These are phyloP conservation scores for Hydrozoanthus gracilis DNA, from an alignment of 92 coral and sea anemone genomes.

Conservation along the genomic window DNA sequence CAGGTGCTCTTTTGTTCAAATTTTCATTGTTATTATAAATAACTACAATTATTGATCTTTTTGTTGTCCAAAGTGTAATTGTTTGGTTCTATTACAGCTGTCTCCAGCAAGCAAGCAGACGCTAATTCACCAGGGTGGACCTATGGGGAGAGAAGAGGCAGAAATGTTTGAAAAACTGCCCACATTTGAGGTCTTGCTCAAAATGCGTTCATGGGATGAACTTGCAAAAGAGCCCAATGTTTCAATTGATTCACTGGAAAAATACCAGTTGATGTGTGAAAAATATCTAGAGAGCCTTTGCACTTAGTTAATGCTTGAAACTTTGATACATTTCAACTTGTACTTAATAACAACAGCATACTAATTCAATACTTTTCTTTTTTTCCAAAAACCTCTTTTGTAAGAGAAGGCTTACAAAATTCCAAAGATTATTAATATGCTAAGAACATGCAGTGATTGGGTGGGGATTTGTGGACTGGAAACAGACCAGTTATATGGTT, in stretches of 20 bases:
- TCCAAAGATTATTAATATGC: too few species aligned
- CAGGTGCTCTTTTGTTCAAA: too few species aligned
- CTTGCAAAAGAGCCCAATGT: conserved; percentile 77
- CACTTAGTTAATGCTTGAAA: not conserved
- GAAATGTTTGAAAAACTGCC: conserved; percentile 75
- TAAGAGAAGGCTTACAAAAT: too few species aligned
- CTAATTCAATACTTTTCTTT: too few species aligned
- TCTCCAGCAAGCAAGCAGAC: conserved; percentile 92
- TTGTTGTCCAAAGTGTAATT: too few species aligned
- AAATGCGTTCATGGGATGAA: conserved; percentile 96
- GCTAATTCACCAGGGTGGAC: conserved; percentile 91
- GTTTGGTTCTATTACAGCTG: conserved; percentile 50
- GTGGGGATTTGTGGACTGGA: too few species aligned
- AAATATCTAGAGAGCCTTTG: conserved; percentile 59
- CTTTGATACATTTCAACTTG: too few species aligned
- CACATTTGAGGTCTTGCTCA: conserved; percentile 78
- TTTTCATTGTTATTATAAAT: too few species aligned
- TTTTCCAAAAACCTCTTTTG: too few species aligned
- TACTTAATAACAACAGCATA: too few species aligned
- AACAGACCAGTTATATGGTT: too few species aligned
- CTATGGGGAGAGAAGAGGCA: conserved; percentile 92
- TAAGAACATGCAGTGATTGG: too few species aligned
- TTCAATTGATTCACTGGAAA: conserved; percentile 77
- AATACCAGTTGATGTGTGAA: conserved; percentile 90
- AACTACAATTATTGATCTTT: not conserved